These are phyloP conservation scores for Petrophora chlorosata DNA, from an alignment of 2,888 invertebrate species.

Conservation along the genomic window DNA sequence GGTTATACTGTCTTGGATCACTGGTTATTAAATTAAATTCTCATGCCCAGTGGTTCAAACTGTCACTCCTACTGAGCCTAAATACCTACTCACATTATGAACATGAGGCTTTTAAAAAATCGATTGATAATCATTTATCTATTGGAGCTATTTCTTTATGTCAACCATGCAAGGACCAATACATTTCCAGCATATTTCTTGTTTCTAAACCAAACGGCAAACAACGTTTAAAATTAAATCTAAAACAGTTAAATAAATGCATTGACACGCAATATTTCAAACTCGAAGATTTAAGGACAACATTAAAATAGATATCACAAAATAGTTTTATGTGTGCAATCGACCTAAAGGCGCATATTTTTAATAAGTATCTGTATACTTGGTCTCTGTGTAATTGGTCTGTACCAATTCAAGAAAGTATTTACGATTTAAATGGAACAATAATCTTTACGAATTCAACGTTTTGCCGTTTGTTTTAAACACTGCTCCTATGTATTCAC, in stretches of 20 bases:
- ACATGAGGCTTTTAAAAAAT: neutral
- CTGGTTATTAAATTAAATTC: neutral
- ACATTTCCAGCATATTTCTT: neutral
- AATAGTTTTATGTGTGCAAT: neutral
- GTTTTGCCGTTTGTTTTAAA: slow-evolving; percentile 21
- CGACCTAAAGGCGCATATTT: neutral
- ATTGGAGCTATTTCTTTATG: neutral
- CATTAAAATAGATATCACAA: neutral
- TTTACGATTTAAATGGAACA: slow-evolving; percentile 10
- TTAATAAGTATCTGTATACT: slow-evolving; percentile 17
- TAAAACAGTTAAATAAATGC: neutral
- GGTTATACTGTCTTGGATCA: neutral
- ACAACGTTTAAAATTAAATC: neutral
- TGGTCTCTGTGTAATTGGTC: too few relatives aligned
- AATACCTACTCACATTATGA: neutral
- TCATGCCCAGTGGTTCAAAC: neutral
- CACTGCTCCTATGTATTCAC: slow-evolving; percentile 24
- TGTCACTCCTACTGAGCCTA: too few relatives aligned
- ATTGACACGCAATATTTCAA: neutral
- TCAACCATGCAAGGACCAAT: neutral
- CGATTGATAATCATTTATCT: neutral
- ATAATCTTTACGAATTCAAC: slow-evolving; percentile 18
- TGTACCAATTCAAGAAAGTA: slow-evolving; percentile 6
- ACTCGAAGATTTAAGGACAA: neutral
- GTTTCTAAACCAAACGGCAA: neutral